Conservation (phyloP, 64 coral and sea anemone genomes). For the Acropora yongei region DNA sequence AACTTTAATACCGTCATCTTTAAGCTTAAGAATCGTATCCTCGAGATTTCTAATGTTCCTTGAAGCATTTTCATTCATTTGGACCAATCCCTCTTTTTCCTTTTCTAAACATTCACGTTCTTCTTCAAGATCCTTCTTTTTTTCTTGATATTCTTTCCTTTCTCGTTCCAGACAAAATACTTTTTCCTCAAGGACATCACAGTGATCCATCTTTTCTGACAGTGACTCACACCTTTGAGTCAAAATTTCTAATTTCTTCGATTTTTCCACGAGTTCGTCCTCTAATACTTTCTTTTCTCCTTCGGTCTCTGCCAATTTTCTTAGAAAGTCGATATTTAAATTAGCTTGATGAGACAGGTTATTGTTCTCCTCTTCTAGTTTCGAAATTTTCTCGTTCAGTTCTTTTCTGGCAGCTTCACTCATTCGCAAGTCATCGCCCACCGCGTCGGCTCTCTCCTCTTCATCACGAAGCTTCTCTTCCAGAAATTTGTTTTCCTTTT, state of each 20-base stretch:
- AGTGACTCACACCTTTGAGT: conserved; percentile 66
- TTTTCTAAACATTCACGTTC: neutral
- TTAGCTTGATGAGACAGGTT: conserved; percentile 62
- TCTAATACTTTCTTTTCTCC: conserved; percentile 68
- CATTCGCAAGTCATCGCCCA: conserved; percentile 62
- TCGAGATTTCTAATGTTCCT: conserved; percentile 56
- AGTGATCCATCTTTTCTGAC: conserved; percentile 71
- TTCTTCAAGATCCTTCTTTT: neutral
- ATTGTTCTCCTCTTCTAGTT: conserved; percentile 73
- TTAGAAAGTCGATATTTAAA: conserved; percentile 79
- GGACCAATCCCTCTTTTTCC: conserved; percentile 6
- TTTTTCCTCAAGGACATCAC: conserved; percentile 87
- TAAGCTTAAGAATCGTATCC: conserved; percentile 54
- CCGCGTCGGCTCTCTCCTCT: conserved; percentile 54
- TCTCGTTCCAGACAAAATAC: conserved; percentile 87
- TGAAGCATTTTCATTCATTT: neutral
- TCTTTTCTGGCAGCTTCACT: conserved; percentile 20
- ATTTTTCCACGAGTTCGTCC: conserved; percentile 64
- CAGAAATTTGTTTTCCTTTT: conserved; percentile 69
- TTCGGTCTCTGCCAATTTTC: conserved; percentile 64
- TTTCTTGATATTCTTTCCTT: conserved; percentile 63
- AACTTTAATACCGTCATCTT: conserved; percentile 55
- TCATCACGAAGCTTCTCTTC: conserved; percentile 71
- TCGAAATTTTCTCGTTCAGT: conserved; percentile 57
- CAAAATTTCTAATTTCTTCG: conserved; percentile 44